Base-by-base conservation (phyloP, 2,888 invertebrate genomes). In the Netelia virgata region DNA sequence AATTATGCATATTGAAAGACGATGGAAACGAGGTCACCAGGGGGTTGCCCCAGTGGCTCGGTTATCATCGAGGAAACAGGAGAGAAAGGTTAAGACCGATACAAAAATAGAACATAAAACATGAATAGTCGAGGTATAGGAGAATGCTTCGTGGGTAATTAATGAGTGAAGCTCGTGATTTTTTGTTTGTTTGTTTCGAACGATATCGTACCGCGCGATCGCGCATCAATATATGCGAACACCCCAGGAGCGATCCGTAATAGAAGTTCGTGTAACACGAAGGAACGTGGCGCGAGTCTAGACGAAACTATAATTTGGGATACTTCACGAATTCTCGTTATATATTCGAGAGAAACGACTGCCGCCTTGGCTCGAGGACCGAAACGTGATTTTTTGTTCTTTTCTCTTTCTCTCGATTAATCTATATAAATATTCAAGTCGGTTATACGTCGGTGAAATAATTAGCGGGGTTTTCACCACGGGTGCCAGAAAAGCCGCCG, bases 11-110 rank as follows among this genome's bases (percentile, higher is more conserved):
- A 57, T 53, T 74, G 78, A 72, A 75, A 75, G 57, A 5, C 8
- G 77, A 81, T 69, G 69, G 59, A 82, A 84, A 82, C 82, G 82
- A 82, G 78, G 84, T 70, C 84, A 64, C 68, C 74, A 73, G 78
- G 78, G 84, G 84, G 77, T 74, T 74, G 43, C 59, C 66, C 16
- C 23, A 11, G 61, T 61, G 63, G 53, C 18, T 16, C 41, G 64
- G 41, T 70, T 63, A 55, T 57, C 55, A 11, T 53, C 75, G 84
- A 78, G 41, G 64, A 82, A 57, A 77, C 14, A 57, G 28, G 63
- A 64, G 41, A 6, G 41, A 36, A 41, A 64, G 36, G 57, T 57
- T 57, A 57, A 57, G 64, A 64, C 41, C 1, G n/a, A 9, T 41
- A n/a, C 14, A 3, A 64, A 23, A 28, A 23, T 36, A 64, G 36